Evolutionary conservation across 2,888 invertebrate species (phyloP), one percentile per base, ranked within the genome.

Genomic region (Tupiocoris notatus): DNA sequence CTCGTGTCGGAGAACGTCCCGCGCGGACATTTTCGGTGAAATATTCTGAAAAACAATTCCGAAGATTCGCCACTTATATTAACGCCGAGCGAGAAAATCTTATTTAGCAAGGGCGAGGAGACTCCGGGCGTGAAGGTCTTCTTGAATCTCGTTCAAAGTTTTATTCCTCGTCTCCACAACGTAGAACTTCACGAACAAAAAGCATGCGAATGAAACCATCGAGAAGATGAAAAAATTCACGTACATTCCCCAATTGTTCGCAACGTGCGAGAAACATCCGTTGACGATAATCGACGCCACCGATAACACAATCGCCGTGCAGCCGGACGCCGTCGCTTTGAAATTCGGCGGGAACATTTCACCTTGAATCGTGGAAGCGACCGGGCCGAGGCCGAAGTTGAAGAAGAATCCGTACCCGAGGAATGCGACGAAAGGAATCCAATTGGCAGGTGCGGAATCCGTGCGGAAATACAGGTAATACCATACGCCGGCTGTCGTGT

Each of bases 91-190:
- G n/a, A n/a, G n/a, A n/a, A n/a, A n/a, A n/a, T n/a, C n/a, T n/a
- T n/a, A n/a, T n/a, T n/a, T n/a, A n/a, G n/a, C n/a, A n/a, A n/a
- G n/a, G n/a, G n/a, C n/a, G n/a, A 39, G 39, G 12, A 12, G 12
- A 39, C 39, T 39, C 6, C 39, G 39, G 6, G 39, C 39, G 39
- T 86, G 86, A 2, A 91, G 84, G 73, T 88, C 86, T 21, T 87
- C 86, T 82, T 91, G 91, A 81, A 91, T 91, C 81, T 89, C 87
- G 63, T 89, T 86, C 81, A 91, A 86, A 1, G 90, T 89, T 81
- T 90, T 90, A 75, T 90, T 90, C 82, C 90, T 91, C 1, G 91
- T 91, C 83, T 91, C 91, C 20, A 91, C 86, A 79, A 87, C 83
- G 22, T 87, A 83, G 1, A 90, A 89, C 16, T 90, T 86, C 79